Base-by-base conservation (phyloP, 2,888 invertebrate genomes). In the Acanthacorydalis orientalis region DNA sequence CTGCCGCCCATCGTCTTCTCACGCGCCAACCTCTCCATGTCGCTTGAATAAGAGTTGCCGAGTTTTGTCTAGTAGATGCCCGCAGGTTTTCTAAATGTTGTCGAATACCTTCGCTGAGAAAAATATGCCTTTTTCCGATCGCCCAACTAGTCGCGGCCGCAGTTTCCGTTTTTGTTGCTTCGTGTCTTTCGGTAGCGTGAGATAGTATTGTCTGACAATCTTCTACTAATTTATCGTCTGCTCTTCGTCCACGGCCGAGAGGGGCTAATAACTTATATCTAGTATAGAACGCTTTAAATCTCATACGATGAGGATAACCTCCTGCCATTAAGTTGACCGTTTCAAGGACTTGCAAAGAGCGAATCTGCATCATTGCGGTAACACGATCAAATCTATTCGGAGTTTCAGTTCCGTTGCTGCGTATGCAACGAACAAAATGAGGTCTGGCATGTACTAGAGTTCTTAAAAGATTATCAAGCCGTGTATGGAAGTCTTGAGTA, bases 321-420 rank as follows among this genome's bases (percentile, higher is more conserved):
- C 87, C 87, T 11, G 91, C 90, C 92, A 93, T 93, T 51, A 95
- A 69, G 64, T 92, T 91, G 14, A 92, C 90, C 39, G 93, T 93
- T 69, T 95, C 93, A 46, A 93, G 69, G n/a, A 92, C 47, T 65
- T 86, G 85, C 46, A 93, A 72, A 1, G 92, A 88, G 42, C 92
- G 76, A 51, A 93, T 84, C 72, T 95, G 93, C 44, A 82, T 75
- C 57, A 89, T 85, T 31, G 93, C 87, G 1, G 83, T 77, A 50
- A 78, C 75, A 41, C 89, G 75, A 63, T 93, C 92, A 64, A 92
- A 89, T 53, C 81, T 73, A 61, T 83, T 80, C n/a, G 84, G 75
- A 47, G 79, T 78, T 66, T 91, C 90, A 32, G 76, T 74, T 16
- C 80, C 75, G 67, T 92, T 93, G 60, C 90, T 86, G 59, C 91